Base-by-base conservation (phyloP, 2,797 vertebrate genomes). In the Crenuchus spilurus region DNA sequence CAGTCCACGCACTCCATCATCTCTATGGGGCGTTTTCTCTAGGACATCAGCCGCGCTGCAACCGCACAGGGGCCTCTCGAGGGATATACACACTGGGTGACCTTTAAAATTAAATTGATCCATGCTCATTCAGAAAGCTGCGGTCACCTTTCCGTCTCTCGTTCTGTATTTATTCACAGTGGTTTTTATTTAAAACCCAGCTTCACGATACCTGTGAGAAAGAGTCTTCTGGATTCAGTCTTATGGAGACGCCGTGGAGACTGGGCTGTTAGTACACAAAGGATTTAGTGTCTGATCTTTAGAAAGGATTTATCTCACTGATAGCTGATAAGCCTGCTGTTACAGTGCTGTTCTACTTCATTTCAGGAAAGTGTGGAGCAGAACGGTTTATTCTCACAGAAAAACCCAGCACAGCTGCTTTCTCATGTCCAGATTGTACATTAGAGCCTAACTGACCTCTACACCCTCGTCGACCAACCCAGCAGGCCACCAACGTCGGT, bases 101-200 rank as follows among this genome's bases (percentile, higher is more conserved):
- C 64, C 72, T 75, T 75, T 68, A 60, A 75, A 68, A 68, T 75
- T 6, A 75, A 75, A 61, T 75, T 68, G 64, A 65, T 41, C 41
- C 33, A 52, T 24, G 24, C 35, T 68, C 64, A 31, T 55, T 61
- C 42, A 61, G 39, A 39, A 37, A 66, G 41, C 42, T 60, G 24
- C 18, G 52, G 62, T 67, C 51, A 58, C 44, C 9, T 33, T 10
- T 35, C 28, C 18, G 0, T 30, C 28, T 6, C 42, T 33, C 30
- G 5, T 33, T 8, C 33, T 58, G 37, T 18, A 4, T 28, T 63
- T 30, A 44, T 44, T 44, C 60, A 28, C 54, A 57, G 18, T 33
- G 1, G 16, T 31, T 35, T 57, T 18, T 4, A 31, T 57, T 57
- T n/a, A 31, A 35, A 35, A 3, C 51, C 24, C 26, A 1, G 28